A percentile compares a stretch with the other conserved stretches of the same genome.
These are phyloP conservation scores for Anabas testudineus DNA, from an alignment of 2,797 vertebrate species.

Conservation along the genomic window DNA sequence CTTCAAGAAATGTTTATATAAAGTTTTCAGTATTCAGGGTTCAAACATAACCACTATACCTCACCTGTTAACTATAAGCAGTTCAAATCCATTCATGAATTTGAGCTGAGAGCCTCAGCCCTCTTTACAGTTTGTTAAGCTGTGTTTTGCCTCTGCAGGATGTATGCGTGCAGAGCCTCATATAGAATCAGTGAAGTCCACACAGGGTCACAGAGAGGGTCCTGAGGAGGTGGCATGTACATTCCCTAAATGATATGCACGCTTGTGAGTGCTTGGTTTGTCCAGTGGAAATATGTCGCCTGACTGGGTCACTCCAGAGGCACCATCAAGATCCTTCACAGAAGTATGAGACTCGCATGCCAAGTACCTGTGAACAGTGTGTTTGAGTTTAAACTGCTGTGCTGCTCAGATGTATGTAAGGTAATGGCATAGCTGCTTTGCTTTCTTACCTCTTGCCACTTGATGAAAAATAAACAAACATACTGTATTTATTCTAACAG, in stretches of 20 bases:
- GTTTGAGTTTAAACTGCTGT: slow-evolving; percentile 35
- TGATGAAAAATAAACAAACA: slow-evolving; percentile 16
- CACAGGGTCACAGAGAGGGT: slow-evolving; percentile 26
- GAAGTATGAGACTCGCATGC: slow-evolving; percentile 6
- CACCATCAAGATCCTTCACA: slow-evolving; percentile 28
- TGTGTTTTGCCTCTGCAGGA: slow-evolving; percentile 29
- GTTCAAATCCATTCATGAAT: slow-evolving; percentile 25
- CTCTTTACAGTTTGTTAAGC: slow-evolving; percentile 24
- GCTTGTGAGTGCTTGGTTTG: slow-evolving; percentile 28
- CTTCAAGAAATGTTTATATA: slow-evolving; percentile 32
- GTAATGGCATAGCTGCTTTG: slow-evolving; percentile 53
- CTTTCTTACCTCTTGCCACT: slow-evolving; percentile 20
- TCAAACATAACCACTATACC: slow-evolving; percentile 75
- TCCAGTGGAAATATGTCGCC: slow-evolving; percentile 34
- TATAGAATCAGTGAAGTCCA: slow-evolving; percentile 32
- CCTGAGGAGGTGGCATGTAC: slow-evolving; percentile 40
- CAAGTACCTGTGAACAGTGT: slow-evolving; percentile 28
- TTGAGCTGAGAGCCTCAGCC: slow-evolving; percentile 18
- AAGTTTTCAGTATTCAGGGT: slow-evolving; percentile 67
- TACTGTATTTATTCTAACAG: not conserved
- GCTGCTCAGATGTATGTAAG: slow-evolving; percentile 54
- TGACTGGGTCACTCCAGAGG: slow-evolving; percentile 1
- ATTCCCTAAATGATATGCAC: slow-evolving; percentile 49
- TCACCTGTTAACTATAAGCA: slow-evolving; percentile 51
- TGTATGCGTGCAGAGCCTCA: slow-evolving; percentile 30